phyloP scores from a whole-genome alignment of 2,888 invertebrate species.

The Malachius bipustulatus region DNA sequence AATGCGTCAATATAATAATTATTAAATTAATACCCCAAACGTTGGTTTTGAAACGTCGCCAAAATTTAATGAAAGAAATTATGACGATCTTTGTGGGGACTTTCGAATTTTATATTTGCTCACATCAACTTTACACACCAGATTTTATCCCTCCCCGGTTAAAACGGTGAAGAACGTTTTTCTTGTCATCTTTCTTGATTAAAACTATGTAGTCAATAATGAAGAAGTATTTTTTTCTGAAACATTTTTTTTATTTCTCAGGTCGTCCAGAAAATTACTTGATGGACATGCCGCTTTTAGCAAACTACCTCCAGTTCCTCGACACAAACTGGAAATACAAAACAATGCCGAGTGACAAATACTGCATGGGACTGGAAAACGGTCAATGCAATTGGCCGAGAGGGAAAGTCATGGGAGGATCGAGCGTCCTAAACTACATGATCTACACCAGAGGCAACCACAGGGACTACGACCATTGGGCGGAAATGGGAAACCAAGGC shows the following conservation, averaged over 20 bases:
- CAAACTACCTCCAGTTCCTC: slow-evolving; percentile 58
- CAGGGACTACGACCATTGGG: slow-evolving; percentile 81
- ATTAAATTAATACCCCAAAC: too few relatives aligned
- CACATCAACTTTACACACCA: too few relatives aligned
- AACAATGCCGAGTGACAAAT: slow-evolving; percentile 60
- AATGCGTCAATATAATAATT: too few relatives aligned
- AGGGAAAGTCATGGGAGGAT: slow-evolving; percentile 57
- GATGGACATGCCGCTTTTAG: slow-evolving; percentile 66
- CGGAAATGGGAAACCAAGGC: slow-evolving; percentile 57
- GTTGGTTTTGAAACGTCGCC: too few relatives aligned
- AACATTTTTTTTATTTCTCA: slow-evolving; percentile 26
- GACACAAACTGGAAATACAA: slow-evolving; percentile 71
- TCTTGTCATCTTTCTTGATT: too few relatives aligned
- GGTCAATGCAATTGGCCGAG: slow-evolving; percentile 66
- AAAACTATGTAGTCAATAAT: too few relatives aligned
- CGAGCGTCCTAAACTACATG: slow-evolving; percentile 82
- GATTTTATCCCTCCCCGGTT: too few relatives aligned
- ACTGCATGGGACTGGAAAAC: slow-evolving; percentile 64
- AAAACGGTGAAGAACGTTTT: too few relatives aligned
- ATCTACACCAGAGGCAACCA: slow-evolving; percentile 81
- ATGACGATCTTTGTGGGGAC: too few relatives aligned
- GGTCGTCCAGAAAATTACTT: slow-evolving; percentile 54
- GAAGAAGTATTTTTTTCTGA: too few relatives aligned
- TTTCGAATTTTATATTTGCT: too few relatives aligned
- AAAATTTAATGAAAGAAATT: too few relatives aligned